Evolutionary conservation across 2,113 vertebrate genomes (phyloP), one percentile per base, ranked within the genome.

Genomic region (Lophochroa leadbeateri): DNA sequence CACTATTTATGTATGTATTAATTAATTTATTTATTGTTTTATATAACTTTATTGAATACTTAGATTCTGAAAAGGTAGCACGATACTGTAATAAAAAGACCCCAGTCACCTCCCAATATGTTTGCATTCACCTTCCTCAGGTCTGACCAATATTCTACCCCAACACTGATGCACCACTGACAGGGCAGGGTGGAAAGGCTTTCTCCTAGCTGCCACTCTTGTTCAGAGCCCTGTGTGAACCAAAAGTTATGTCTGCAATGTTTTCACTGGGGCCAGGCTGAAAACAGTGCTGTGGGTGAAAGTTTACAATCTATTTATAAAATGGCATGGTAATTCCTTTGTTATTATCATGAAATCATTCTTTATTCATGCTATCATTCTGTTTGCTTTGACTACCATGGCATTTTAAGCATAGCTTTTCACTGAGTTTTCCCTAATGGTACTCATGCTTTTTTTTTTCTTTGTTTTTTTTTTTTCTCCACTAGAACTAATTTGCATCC

Each of bases 331-430:
- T 47, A 78, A 70, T 85, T 25, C 24, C 75, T 68, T 65, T 2
- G 0, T 47, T 85, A 47, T 44, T 82, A 69, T 60, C 37, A 28
- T 60, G 53, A 94, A 90, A 69, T 15, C 4, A 10, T 82, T 86
- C 61, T 77, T 86, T 74, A 61, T 49, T 80, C 24, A 67, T 90
- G 47, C 7, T 80, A 25, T 69, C 67, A 58, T 65, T 39, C 63
- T 67, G 28, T 88, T 92, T 94, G 47, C 21, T 92, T 95, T 93
- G 82, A 95, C 93, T 76, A 93, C 63, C 21, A 43, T 15, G 46
- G 37, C 7, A 12, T 85, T 87, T 88, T 64, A 84, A 71, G 29
- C 57, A 82, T 39, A 95, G 13, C 3, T 86, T 95, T 90, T n/a
- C 49, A 49, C 14, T 72, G 67, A 96, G 10, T 2, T 82, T 47